Evolutionary conservation across 2,797 vertebrate genomes (phyloP).

Genomic region (Aphelocoma californica): DNA sequence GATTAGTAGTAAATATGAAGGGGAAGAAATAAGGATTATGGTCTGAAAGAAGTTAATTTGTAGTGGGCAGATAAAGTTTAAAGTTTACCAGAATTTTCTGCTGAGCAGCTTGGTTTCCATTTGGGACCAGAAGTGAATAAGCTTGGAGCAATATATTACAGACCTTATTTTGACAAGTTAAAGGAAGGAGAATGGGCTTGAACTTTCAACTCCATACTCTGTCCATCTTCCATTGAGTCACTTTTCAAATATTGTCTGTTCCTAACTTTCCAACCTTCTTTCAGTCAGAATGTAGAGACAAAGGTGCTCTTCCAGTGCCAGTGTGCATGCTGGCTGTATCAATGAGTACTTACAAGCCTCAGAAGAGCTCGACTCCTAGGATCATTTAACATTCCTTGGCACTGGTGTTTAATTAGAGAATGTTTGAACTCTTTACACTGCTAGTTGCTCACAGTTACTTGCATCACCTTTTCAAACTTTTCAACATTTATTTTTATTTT

Average conservation of each 20-base stretch:
- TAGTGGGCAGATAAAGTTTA: not conserved
- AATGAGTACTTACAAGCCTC: not conserved
- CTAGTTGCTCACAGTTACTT: constrained; percentile 17
- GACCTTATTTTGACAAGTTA: not conserved
- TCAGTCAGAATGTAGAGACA: not conserved
- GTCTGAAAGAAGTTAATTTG: not conserved
- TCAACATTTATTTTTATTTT: constrained; percentile 69
- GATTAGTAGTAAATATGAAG: not conserved
- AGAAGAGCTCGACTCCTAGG: not conserved
- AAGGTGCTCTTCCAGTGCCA: not conserved
- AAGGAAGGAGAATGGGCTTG: not conserved
- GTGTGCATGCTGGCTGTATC: not conserved
- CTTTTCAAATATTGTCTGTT: not conserved
- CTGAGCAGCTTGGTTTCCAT: not conserved
- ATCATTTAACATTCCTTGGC: constrained; percentile 27
- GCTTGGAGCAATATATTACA: not conserved
- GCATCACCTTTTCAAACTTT: constrained; percentile 53
- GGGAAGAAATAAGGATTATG: not conserved
- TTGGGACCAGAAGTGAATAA: not conserved
- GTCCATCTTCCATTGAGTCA: not conserved
- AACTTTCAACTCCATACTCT: not conserved
- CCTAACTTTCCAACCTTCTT: not conserved
- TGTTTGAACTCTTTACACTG: constrained; percentile 38
- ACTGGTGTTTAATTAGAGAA: constrained; percentile 36
- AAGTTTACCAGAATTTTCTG: constrained; percentile 12